Evolutionary conservation across 2,888 invertebrate genomes (phyloP), one percentile per base, ranked within the genome.

Genomic region (Halictus ligatus): DNA sequence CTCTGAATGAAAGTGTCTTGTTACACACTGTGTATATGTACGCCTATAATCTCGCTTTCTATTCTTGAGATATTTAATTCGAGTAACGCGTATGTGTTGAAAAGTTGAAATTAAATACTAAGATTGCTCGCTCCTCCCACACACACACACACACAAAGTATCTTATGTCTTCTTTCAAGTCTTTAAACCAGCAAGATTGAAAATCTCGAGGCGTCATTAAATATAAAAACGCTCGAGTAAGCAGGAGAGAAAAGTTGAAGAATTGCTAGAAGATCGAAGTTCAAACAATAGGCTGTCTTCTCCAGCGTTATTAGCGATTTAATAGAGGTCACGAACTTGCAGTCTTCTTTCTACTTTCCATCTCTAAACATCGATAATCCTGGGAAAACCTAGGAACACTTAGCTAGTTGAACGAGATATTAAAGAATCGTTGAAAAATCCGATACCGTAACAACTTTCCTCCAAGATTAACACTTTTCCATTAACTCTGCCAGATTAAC

Each of bases 121-220:
- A 12, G 6, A 12, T 60, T 25, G 25, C 25, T 60, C 25, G 13
- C 18, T 50, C 15, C 18, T 5, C 15, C 50, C 5, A 6, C n/a
- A n/a, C n/a, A n/a, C n/a, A n/a, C n/a, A n/a, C n/a, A n/a, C n/a
- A n/a, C n/a, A n/a, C 5, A 18, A 50, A 50, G 50, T 50, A 18
- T 50, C 50, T 50, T 50, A 4, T 6, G 6, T 50, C 18, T 50
- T 18, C 18, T 18, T 50, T 50, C 15, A 6, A 0, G 50, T 15
- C 50, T 50, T 60, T 25, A 60, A 60, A 12, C 25, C 25, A 25
- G 25, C 25, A 7, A 67, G 67, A 67, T 67, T 35, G 35, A 35
- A 35, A 35, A 67, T 67, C 29, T 67, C 67, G 67, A 67, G 67
- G 67, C 67, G 67, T 67, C 15, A 8, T 67, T 60, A 60, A 60